Conservation (phyloP, 2,888 invertebrate species). For the Schizaphis graminum region DNA sequence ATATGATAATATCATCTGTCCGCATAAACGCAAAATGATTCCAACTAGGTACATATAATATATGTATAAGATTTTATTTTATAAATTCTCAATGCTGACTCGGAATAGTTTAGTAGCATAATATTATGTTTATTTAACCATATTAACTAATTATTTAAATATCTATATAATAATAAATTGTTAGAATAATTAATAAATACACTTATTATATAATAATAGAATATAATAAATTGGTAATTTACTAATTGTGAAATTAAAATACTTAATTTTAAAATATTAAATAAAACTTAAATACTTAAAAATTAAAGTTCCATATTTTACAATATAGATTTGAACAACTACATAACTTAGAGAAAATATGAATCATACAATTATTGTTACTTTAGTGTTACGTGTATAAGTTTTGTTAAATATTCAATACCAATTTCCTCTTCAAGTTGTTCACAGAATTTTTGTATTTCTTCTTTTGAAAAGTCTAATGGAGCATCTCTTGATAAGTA, state of each 20-base stretch:
- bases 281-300: background rate
- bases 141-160: background rate
- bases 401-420: conserved; percentile 75
- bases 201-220: background rate
- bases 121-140: background rate
- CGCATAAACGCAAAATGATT: too few relatives aligned
- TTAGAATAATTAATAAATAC: background rate
- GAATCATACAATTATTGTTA: background rate
- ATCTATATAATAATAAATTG: background rate
- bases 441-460: conserved; percentile 93
- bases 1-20: too few relatives aligned
- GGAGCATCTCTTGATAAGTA: conserved; percentile 83
- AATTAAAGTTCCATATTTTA: too few relatives aligned
- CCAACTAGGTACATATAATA: too few relatives aligned
- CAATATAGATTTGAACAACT: background rate
- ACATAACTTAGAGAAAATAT: background rate
- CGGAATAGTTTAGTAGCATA: too few relatives aligned
- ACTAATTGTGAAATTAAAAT: background rate
- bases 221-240: background rate
- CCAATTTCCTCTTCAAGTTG: conserved; percentile 94
- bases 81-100: too few relatives aligned
- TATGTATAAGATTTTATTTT: too few relatives aligned
- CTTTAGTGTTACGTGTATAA: background rate
- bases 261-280: background rate
- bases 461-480: conserved; percentile 86